Base-by-base conservation (phyloP, 1,140 invertebrate species). In the Hypothenemus hampei region DNA sequence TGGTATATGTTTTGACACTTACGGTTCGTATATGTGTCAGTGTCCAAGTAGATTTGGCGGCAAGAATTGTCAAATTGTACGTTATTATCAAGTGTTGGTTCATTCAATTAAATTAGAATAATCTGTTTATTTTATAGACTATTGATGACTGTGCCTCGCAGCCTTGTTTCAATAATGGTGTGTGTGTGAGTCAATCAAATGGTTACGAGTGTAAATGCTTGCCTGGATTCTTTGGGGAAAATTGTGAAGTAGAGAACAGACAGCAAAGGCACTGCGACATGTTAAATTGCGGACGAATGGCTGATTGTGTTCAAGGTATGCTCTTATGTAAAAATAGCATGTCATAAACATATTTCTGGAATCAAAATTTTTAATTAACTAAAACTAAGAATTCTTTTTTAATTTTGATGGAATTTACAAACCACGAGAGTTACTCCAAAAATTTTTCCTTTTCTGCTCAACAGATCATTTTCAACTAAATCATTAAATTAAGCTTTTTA, bases 41-140 rank as follows among this genome's bases (percentile, higher is more conserved):
- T 97, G 94, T 73, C 76, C 81, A 29, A 73, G 78, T 11, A 91
- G 91, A 33, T 96, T 87, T 78, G 83, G 81, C 24, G 92, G 91
- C 5, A 75, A 78, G 31, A 83, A 84, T 57, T 94, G 91, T 73
- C 81, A 90, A 65, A 67, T 77, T 64, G 80, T 78, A 66, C 59
- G 61, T 64, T 35, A 20, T 19, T 49, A 0, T 3, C 24, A 31
- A 3, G 11, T 24, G 20, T 21, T 21, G 13, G 13, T 31, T 11
- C 2, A 20, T 22, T 3, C 2, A 3, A 21, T 22, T 41, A 19
- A 19, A 41, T 41, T 26, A n/a, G 11, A 29, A 29, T 6, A 6
- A 29, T n/a, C 11, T 22, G 24, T 43, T 33, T 36, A 35, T 50
- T 58, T 59, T 59, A 1, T 59, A 74, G 57, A 73, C 74, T 57